Base-by-base conservation (phyloP, 2,113 vertebrate genomes). In the Dipodomys ordii region DNA sequence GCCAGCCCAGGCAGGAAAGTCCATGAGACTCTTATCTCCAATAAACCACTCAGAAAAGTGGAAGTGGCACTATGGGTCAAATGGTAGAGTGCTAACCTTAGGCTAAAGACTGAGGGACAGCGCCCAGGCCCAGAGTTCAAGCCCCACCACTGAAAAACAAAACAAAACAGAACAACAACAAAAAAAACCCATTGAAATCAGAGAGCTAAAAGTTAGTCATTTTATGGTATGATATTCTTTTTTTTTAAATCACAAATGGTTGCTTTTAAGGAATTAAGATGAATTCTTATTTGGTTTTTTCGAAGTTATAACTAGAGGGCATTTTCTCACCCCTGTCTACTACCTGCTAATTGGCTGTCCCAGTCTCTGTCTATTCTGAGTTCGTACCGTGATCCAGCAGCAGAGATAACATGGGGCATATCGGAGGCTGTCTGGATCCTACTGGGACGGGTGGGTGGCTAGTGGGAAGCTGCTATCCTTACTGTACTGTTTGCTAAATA, bases 201-300 rank as follows among this genome's bases (percentile, higher is more conserved):
- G 73, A 91, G 35, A 46, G 28, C 92, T 76, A 46, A 88, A 82
- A 28, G 67, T 18, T 10, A 71, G 90, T 84, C 71, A 65, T 78
- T 89, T 82, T 83, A 67, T 46, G 57, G 65, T 32, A 57, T 83
- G 32, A 32, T 76, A 39, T 79, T 72, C 15, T 86, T 83, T 92
- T 79, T 53, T 57, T 57, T 57, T 18, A n/a, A 15, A 72, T 89
- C 32, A 60, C 4, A 27, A 78, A 76, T 8, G 44, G 49, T 28
- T 72, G 23, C 82, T 94, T 94, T 91, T 89, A 73, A 90, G 39
- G 60, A 67, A 90, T 74, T 81, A 74, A 67, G 8, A 30, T 25
- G 7, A 57, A 88, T 39, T 90, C 62, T 46, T 57, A 80, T 10
- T 69, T 68, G 69, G 74, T 25, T 25, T 65, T 90, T 84, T 57